phyloP scores from a whole-genome alignment of 2,113 vertebrate species.

The Megaceryle maxima region DNA sequence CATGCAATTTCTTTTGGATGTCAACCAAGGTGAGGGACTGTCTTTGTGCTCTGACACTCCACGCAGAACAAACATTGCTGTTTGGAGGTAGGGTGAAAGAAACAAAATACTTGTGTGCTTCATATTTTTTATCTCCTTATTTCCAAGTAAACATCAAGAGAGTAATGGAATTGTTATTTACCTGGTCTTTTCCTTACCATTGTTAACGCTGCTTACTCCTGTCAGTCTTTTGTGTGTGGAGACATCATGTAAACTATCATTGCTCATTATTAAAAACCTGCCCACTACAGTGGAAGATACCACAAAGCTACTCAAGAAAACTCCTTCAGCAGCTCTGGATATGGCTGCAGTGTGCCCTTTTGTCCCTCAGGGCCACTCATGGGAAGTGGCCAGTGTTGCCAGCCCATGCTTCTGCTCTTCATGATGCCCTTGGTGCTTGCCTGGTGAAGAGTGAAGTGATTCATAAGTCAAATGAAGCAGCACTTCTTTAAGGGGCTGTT shows the following conservation, averaged over 20 bases:
- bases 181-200: not conserved
- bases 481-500: not conserved
- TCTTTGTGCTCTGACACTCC: not conserved
- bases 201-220: not conserved
- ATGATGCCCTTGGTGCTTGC: not conserved
- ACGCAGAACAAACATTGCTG: not conserved
- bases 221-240: not conserved
- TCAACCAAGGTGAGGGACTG: not conserved
- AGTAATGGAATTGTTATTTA: not conserved
- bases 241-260: not conserved
- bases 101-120: not conserved
- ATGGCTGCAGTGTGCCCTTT: accelerated
- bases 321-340: not conserved
- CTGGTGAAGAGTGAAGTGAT: not conserved
- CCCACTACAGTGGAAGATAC: not conserved
- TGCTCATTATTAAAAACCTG: not conserved
- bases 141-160: not conserved
- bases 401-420: not conserved
- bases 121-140: not conserved
- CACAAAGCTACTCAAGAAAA: not conserved
- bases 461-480: not conserved
- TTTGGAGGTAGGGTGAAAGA: not conserved
- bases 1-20: not conserved
- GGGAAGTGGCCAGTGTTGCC: not conserved
- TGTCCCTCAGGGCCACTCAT: accelerated